These are phyloP conservation scores for Harpalus rubripes DNA, from an alignment of 2,888 invertebrate species.

Conservation along the genomic window DNA sequence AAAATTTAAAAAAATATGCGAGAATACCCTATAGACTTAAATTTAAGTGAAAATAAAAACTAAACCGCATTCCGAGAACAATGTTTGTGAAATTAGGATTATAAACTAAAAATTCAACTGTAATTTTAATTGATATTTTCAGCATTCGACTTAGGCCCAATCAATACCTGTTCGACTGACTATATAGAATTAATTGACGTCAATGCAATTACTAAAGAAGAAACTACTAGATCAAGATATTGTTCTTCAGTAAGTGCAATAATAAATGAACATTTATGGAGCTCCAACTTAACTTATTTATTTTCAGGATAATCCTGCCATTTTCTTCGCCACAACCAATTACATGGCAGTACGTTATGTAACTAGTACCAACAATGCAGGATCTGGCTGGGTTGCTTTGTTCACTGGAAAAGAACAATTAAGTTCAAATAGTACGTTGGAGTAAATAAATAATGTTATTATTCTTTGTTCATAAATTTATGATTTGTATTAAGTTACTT, in stretches of 20 bases:
- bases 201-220: constrained; percentile 71
- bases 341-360: constrained; percentile 82
- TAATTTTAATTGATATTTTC: constrained; percentile 70
- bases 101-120: constrained; percentile 71
- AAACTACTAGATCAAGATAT: constrained; percentile 77
- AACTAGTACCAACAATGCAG: constrained; percentile 85
- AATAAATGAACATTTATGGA: constrained; percentile 71
- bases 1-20: no score
- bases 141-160: constrained; percentile 81
- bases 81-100: constrained; percentile 14
- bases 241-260: constrained; percentile 74
- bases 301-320: constrained; percentile 80
- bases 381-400: constrained; percentile 83
- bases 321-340: constrained; percentile 79
- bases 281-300: constrained; percentile 68
- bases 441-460: not conserved
- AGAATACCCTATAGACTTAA: no score
- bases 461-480: not conserved
- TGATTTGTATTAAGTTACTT: no score
- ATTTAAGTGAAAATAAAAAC: not conserved
- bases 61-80: not conserved
- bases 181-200: constrained; percentile 83
- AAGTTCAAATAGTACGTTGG: constrained; percentile 23
- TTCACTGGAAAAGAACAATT: constrained; percentile 72
- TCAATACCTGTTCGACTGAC: constrained; percentile 81